Conservation (phyloP, 2,888 invertebrate genomes). For the Monopis laevigella region DNA sequence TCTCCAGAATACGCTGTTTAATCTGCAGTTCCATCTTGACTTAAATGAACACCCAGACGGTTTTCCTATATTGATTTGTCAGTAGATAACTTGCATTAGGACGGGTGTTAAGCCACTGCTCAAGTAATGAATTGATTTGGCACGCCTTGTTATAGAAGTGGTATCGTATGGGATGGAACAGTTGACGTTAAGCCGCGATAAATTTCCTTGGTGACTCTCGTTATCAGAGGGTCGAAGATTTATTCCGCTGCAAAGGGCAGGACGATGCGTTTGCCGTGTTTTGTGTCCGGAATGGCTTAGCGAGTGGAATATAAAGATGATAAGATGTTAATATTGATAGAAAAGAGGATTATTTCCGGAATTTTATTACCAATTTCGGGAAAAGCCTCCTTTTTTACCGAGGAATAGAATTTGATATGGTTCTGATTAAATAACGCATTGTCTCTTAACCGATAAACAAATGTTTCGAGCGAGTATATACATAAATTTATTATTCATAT, state of each 20-base stretch:
- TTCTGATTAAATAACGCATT: conserved; percentile 5
- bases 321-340: conserved; percentile 36
- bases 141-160: conserved; percentile 26
- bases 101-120: conserved; percentile 44
- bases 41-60: conserved; percentile 58
- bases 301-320: conserved; percentile 52
- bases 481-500: too few relatives aligned
- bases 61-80: conserved; percentile 38
- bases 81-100: conserved; percentile 24
- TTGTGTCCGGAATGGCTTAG: conserved; percentile 33
- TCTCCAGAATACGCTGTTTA: conserved; percentile 46
- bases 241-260: conserved; percentile 36
- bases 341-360: conserved; percentile 10
- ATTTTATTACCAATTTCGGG: conserved; percentile 11
- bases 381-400: conserved; percentile 3
- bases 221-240: conserved; percentile 24
- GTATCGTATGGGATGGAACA: conserved; percentile 17
- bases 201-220: conserved; percentile 15
- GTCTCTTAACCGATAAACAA: too few relatives aligned
- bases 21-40: conserved; percentile 57
- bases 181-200: conserved; percentile 18
- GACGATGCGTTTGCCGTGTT: conserved; percentile 42
- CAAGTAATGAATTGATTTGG: conserved; percentile 58
- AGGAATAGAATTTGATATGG: background rate
- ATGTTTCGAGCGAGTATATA: too few relatives aligned